These are phyloP conservation scores for Eupeodes luniger DNA, from an alignment of 2,888 invertebrate species.

Conservation along the genomic window DNA sequence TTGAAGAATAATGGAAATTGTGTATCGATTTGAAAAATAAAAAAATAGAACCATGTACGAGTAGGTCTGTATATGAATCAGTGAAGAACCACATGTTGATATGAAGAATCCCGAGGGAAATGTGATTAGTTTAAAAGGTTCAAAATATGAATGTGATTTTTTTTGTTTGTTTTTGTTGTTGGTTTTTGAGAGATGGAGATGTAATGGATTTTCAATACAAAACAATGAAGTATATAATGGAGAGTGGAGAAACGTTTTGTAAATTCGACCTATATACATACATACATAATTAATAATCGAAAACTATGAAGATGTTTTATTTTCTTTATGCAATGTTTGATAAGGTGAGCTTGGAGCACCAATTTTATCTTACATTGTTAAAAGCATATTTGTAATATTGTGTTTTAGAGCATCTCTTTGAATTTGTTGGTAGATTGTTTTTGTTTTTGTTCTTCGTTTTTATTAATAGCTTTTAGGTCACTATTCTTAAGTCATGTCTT, in stretches of 20 bases:
- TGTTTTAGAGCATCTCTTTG: background rate
- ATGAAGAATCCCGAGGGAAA: slow-evolving; percentile 56
- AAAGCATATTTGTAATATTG: background rate
- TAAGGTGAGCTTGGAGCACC: background rate
- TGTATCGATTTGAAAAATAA: background rate
- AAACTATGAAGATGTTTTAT: background rate
- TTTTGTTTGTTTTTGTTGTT: slow-evolving; percentile 10
- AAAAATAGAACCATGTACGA: background rate
- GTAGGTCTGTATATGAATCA: background rate
- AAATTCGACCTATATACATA: background rate
- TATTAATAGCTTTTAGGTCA: background rate
- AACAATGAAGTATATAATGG: no score
- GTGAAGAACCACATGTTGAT: slow-evolving; percentile 49
- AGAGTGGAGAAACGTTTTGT: background rate
- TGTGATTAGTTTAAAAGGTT: slow-evolving; percentile 62
- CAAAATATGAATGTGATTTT: slow-evolving; percentile 8
- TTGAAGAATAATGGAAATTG: background rate
- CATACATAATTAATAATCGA: background rate
- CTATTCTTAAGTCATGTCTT: no score
- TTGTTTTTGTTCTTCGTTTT: no score
- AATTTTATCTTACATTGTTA: background rate
- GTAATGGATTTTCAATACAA: background rate
- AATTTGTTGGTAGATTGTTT: background rate
- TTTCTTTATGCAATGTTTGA: background rate
- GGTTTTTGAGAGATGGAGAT: background rate